Percentiles rank a stretch among this genome's conserved stretches.
Evolutionary conservation across 2,113 vertebrate genomes (phyloP).

Genomic region (Lamprologus callipterus): DNA sequence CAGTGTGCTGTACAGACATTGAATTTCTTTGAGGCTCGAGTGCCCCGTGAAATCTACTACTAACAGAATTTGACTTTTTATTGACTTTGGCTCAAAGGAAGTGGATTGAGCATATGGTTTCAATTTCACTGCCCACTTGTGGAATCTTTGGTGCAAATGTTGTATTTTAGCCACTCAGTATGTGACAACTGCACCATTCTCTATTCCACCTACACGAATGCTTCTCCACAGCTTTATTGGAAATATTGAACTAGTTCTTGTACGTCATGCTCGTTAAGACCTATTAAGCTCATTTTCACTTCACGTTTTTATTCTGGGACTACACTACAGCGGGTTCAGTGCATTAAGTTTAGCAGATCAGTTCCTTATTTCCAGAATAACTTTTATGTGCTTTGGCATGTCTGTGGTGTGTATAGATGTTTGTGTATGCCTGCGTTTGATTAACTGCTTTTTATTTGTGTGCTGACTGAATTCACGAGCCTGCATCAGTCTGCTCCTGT

Average conservation of each 20-base stretch:
- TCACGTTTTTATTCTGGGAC: not conserved
- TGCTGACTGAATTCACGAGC: constrained; percentile 9
- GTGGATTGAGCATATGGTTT: constrained; percentile 17
- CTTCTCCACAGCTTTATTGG: constrained; percentile 1
- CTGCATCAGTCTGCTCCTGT: not conserved
- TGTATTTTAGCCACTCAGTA: constrained; percentile 13
- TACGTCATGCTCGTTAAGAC: not conserved
- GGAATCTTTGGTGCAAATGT: constrained; percentile 43
- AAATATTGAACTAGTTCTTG: not conserved
- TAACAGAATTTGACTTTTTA: constrained; percentile 43
- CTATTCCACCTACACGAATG: not conserved
- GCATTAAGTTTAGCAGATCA: not conserved
- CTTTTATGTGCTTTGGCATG: not conserved
- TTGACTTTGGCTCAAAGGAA: constrained; percentile 37
- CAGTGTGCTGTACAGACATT: constrained; percentile 20
- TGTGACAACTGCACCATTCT: constrained; percentile 5
- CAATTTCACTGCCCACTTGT: constrained; percentile 29
- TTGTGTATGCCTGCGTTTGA: not conserved
- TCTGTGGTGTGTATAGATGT: not conserved
- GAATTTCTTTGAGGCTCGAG: constrained; percentile 19
- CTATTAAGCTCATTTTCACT: not conserved
- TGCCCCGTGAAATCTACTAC: constrained; percentile 15
- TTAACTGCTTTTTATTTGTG: constrained; percentile 9
- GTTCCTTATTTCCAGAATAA: not conserved
- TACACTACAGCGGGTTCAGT: not conserved